A percentile compares a stretch with the other conserved stretches of the same genome.
These are phyloP conservation scores for Pelmatolapia mariae DNA, from an alignment of 2,113 vertebrate genomes.

Conservation along the genomic window DNA sequence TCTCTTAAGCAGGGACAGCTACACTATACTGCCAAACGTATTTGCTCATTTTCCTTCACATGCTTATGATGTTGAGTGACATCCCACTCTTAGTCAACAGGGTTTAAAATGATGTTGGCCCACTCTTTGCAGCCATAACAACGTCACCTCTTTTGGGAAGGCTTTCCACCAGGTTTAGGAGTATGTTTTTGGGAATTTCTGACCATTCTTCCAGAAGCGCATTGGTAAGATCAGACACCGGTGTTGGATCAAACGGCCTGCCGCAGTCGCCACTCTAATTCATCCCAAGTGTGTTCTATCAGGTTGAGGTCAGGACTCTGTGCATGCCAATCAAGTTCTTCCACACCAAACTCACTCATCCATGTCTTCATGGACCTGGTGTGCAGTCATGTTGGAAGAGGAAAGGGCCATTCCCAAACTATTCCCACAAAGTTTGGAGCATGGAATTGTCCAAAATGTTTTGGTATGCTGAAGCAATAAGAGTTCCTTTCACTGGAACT, in stretches of 20 bases:
- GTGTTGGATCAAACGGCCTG: neutral
- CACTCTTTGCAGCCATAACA: neutral
- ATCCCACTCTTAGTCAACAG: neutral
- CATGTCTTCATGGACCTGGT: neutral
- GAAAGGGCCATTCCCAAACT: neutral
- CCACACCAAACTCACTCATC: neutral
- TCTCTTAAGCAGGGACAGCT: neutral
- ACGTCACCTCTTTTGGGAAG: neutral
- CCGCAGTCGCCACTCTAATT: neutral
- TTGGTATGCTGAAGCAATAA: accelerated
- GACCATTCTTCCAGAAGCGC: neutral
- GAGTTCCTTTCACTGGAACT: neutral
- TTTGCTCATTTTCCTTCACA: neutral
- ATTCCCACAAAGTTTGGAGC: neutral
- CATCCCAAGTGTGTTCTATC: neutral
- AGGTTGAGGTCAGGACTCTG: neutral
- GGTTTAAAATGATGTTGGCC: neutral
- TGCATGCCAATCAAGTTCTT: neutral
- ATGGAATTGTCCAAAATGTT: neutral
- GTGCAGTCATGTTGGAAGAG: accelerated
- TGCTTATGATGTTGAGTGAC: neutral
- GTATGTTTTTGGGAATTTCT: neutral
- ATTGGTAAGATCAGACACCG: neutral
- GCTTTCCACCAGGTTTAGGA: neutral
- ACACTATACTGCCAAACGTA: neutral